Base-by-base conservation (phyloP, 2,888 invertebrate genomes). In the Hetaerina titia region DNA sequence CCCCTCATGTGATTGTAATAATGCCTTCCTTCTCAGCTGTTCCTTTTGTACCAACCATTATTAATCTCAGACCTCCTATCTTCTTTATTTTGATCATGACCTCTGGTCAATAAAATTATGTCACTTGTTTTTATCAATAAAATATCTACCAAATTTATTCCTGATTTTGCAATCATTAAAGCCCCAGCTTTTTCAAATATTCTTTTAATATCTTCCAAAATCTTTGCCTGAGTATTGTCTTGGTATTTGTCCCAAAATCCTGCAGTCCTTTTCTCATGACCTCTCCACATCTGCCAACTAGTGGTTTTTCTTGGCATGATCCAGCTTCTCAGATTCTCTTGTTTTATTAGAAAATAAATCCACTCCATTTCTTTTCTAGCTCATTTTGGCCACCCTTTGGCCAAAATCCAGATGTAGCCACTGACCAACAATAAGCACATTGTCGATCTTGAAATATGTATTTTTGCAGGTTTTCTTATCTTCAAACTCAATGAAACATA, bases 361-460 rank as follows among this genome's bases (percentile, higher is more conserved):
- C 56, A 92, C 92, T 69, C 92, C 92, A n/a, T 92, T 99, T 5
- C 99, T 99, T 95, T 98, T 97, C 98, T 99, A 99, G 96, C 98
- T 98, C 96, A 99, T 98, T 97, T 99, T 99, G 2, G 99, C 98
- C 0, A 99, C 99, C 94, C 99, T 99, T 96, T 99, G 99, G 95
- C 99, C 99, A 97, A 99, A 99, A 97, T 99, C 99, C 0, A 99
- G 99, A 97, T 99, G 99, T 96, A 99, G 99, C 95, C 99, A 97
- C 58, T 99, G 97, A 96, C 99, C 99, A 97, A 99, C 99, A 96
- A 99, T 99, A 11, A 99, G 97, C 0, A 99, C 99, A 97, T 99
- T 99, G 96, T 99, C 99, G 99, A 99, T 99, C 97, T 99, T 99
- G 96, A 99, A 99, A 97, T 99, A 99, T 0, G 99, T 99, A 96